Evolutionary conservation across 2,797 vertebrate genomes (phyloP), one percentile per base, ranked within the genome.

Genomic region (Sus cebifrons): DNA sequence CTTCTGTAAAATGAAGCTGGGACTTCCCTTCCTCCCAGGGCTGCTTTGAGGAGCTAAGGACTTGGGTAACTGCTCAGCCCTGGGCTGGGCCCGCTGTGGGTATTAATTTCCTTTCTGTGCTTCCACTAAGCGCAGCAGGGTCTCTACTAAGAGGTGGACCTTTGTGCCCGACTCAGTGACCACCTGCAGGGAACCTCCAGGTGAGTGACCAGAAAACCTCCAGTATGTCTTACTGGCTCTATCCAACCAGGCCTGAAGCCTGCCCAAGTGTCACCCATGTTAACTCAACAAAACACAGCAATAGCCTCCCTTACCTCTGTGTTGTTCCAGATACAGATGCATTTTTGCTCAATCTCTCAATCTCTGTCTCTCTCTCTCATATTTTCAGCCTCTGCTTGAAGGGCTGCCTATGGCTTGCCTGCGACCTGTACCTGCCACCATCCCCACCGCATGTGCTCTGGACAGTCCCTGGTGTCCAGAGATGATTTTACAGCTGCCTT

Each of bases 301-400:
- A 2, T 0, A 1, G 21, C 44, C 58, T 1, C 6, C 70, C 82
- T 54, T 3, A 12, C 40, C 10, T 9, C 49, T 13, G 0, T 0
- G 4, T 3, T 40, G 10, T 11, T 49, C 27, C 58, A 52, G 68
- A 14, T 18, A 27, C 29, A 21, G 54, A 78, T 0, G 3, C 1
- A 0, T 17, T 2, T 12, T 15, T 21, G 8, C 56, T 62, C 5
- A 0, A 0, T 21, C 52, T 27, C 58, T 29, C 13, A 4, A 14
- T 73, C 36, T 23, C 16, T 17, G 11, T 74, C 27, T 17, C 8
- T 15, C 23, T 25, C n/a, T 18, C 32, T 32, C 27, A 0, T 49
- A 29, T 36, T 60, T 25, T 68, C 32, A 68, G 40, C 62, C 32
- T 81, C 3, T 36, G 36, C 11, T 64, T 64, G 23, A 36, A 74